Evolutionary conservation across 2,888 invertebrate genomes (phyloP), one percentile per base, ranked within the genome.

Genomic region (Deilephila elpenor): DNA sequence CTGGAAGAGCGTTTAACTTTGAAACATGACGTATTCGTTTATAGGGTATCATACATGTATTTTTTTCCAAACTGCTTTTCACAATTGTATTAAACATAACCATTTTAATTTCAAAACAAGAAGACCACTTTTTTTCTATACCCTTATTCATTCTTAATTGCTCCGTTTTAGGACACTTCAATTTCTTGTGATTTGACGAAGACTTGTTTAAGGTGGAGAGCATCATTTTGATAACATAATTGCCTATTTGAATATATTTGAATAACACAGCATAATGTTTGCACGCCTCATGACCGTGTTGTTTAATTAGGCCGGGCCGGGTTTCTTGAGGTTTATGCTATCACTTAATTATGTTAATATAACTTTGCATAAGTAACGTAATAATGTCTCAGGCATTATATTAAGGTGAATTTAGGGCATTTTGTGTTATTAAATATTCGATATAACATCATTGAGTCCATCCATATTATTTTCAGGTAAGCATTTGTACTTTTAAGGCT

Each of bases 291-390:
- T 70, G 19, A 70, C 51, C n/a, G 17, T 51, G 5, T 20, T 53
- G 19, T 70, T 62, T 62, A 37, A 37, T 62, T 34, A 62, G 34
- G 61, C 19, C 32, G 61, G n/a, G 62, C 6, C 37, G 62, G 34
- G 62, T 62, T 56, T 62, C 56, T 70, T 32, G 51, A 14, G 53
- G 51, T 56, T 19, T 11, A 56, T 32, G 53, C 6, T 70, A 20
- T 29, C 34, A 37, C n/a, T 62, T 62, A 72, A 77, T 59, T 29
- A 59, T 8, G 62, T 32, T 34, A 29, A 37, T 37, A 34, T 19
- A 56, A 56, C n/a, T 56, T 56, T n/a, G 56, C 19, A 56, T n/a
- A 29, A 6, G 32, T 29, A 32, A 37, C 44, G n/a, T 61, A 11
- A 17, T 5, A 62, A 56, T 44, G 44, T 44, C 14, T 5, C 56